These are phyloP conservation scores for Carposina sasakii DNA, from an alignment of 1,140 invertebrate species.

Conservation along the genomic window DNA sequence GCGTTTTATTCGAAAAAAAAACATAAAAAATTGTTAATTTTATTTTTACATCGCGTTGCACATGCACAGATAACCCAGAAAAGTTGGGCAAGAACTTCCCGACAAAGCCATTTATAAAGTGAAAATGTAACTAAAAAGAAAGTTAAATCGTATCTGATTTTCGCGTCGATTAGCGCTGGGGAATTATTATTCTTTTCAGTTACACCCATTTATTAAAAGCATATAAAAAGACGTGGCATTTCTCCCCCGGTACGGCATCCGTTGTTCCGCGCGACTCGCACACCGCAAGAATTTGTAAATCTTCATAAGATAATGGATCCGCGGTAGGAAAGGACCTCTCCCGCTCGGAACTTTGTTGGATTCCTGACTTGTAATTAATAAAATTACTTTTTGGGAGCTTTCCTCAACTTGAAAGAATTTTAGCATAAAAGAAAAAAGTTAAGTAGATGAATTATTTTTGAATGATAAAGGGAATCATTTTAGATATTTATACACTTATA, in stretches of 20 bases:
- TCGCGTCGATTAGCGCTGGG: too few relatives aligned
- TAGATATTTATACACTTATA: conserved; percentile 47
- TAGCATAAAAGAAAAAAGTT: conserved; percentile 70
- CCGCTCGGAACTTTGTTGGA: conserved; percentile 67
- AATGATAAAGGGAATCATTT: conserved; percentile 69
- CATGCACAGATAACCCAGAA: too few relatives aligned
- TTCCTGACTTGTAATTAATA: conserved; percentile 73
- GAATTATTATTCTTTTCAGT: too few relatives aligned
- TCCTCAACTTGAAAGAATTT: conserved; percentile 71
- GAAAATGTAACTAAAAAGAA: too few relatives aligned
- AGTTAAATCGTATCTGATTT: too few relatives aligned
- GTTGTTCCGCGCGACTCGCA: conserved; percentile 27
- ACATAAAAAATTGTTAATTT: too few relatives aligned
- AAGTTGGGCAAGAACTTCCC: too few relatives aligned
- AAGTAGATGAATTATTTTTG: conserved; percentile 71
- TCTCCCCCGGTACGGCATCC: not conserved
- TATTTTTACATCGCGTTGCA: too few relatives aligned
- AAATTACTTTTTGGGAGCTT: conserved; percentile 73
- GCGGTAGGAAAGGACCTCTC: conserved; percentile 65
- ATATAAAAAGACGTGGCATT: too few relatives aligned
- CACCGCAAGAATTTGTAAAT: conserved; percentile 70
- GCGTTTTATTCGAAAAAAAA: too few relatives aligned
- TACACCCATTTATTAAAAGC: too few relatives aligned
- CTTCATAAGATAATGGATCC: conserved; percentile 71
- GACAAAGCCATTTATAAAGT: too few relatives aligned